Base-by-base conservation (phyloP, 2,113 vertebrate species). In the Dissostichus mawsoni region DNA sequence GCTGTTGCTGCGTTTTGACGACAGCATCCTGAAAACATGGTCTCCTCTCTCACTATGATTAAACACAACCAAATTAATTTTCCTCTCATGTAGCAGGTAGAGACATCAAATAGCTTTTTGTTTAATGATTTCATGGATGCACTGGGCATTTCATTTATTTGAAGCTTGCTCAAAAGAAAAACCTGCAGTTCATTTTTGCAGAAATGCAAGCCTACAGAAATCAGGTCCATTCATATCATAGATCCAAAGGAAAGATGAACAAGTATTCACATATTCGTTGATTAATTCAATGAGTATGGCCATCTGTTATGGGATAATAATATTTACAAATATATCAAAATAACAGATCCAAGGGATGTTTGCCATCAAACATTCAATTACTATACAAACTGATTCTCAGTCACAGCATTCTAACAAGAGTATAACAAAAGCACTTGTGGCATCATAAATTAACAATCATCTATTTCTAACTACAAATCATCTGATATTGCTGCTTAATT, bases 381-480 rank as follows among this genome's bases (percentile, higher is more conserved):
- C 87, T 91, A 67, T 93, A 94, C 86, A 95, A 93, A 91, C 56
- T 56, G 61, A 91, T 91, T 86, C 74, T 80, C 56, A 91, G 92
- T 93, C 91, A 94, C 89, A 94, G 90, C 92, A 94, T 93, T 87
- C 61, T 76, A 92, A 90, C 74, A 89, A 74, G 33, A 87, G 86
- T 80, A 72, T 53, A 84, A 82, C 75, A 85, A 80, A 89, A 90
- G 91, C 90, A 91, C 82, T 92, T 89, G 87, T 82, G 89, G 85
- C 87, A 82, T 89, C 61, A 93, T 94, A 94, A 94, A 94, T 93
- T 93, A 95, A 93, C 72, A 90, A 74, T 92, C 65, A 85, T 66
- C 71, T 72, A 87, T 84, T 85, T 82, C 82, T 52, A 88, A 88
- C 66, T 84, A 84, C 77, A 87, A 57, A 62, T 79, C 33, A 69